Evolutionary conservation across 2,888 invertebrate species (phyloP).

Genomic region (Orchesella flavescens): DNA sequence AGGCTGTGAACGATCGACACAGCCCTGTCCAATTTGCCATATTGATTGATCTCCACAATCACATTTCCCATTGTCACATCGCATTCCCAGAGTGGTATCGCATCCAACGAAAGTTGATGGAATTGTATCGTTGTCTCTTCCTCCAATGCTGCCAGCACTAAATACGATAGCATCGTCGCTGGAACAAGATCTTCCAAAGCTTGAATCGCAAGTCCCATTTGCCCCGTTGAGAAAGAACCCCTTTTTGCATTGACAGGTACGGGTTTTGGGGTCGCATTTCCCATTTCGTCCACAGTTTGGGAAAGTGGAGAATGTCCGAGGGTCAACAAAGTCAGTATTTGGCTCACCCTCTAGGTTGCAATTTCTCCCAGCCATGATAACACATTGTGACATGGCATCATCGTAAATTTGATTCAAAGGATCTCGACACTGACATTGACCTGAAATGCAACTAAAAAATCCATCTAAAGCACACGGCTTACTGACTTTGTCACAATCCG

Average conservation of each 20-base stretch:
- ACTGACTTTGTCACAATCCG: slow-evolving; percentile 19
- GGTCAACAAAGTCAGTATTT: slow-evolving; percentile 17
- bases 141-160: not conserved
- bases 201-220: slow-evolving; percentile 28
- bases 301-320: not conserved
- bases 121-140: not conserved
- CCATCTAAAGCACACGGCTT: slow-evolving; percentile 25
- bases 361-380: slow-evolving; percentile 44
- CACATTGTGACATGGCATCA: slow-evolving; percentile 33
- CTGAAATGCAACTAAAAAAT: slow-evolving; percentile 42
- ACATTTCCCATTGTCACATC: slow-evolving; percentile 32
- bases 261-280: slow-evolving; percentile 25
- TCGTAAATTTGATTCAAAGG: slow-evolving; percentile 53
- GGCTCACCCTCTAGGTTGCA: slow-evolving; percentile 7
- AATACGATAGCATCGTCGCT: slow-evolving; percentile 29
- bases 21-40: slow-evolving; percentile 39
- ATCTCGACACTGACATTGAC: slow-evolving; percentile 56
- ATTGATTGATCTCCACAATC: not conserved
- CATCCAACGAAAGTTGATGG: not conserved
- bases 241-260: slow-evolving; percentile 40
- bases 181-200: slow-evolving; percentile 39
- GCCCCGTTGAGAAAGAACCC: slow-evolving; percentile 38
- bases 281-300: slow-evolving; percentile 39
- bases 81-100: slow-evolving; percentile 20
- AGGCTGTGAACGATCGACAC: not conserved